These are phyloP conservation scores for Drosophila lutescens DNA, from an alignment of 2,888 invertebrate species.

Conservation along the genomic window DNA sequence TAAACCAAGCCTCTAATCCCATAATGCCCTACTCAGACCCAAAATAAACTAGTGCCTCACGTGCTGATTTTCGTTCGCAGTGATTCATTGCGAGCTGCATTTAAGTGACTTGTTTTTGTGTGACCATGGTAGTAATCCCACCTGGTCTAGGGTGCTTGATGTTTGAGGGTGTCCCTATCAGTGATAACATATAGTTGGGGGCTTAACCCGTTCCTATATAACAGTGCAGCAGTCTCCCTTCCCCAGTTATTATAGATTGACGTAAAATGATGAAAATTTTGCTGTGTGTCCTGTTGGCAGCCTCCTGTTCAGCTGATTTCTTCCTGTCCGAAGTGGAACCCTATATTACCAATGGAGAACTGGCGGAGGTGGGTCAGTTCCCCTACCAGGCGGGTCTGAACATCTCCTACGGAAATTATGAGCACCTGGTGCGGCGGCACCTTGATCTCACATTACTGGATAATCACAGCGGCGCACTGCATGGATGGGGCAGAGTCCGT, in stretches of 20 bases:
- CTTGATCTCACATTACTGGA: constrained; percentile 67
- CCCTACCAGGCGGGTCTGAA: constrained; percentile 78
- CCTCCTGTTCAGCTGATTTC: constrained; percentile 41
- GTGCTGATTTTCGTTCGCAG: background rate
- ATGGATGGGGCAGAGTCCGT: constrained; percentile 44
- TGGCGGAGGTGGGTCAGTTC: constrained; percentile 61
- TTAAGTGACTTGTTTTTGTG: constrained; percentile 13
- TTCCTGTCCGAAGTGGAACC: constrained; percentile 28
- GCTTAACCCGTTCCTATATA: constrained; percentile 13
- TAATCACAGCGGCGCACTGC: constrained; percentile 79
- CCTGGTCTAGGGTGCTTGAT: constrained; percentile 12
- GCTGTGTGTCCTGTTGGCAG: constrained; percentile 39
- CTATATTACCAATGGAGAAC: constrained; percentile 65
- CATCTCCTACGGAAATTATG: constrained; percentile 36
- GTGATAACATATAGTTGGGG: constrained; percentile 8
- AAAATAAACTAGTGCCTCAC: background rate
- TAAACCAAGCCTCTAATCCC: background rate
- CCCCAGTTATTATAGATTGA: constrained; percentile 1
- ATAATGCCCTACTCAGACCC: background rate
- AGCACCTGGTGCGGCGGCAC: constrained; percentile 73
- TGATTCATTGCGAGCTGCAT: background rate
- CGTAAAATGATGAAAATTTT: constrained; percentile 50
- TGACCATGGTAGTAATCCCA: constrained; percentile 12
- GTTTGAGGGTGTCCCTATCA: constrained; percentile 1
- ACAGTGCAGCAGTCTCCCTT: background rate